Evolutionary conservation across 2,888 invertebrate species (phyloP).

Genomic region (Ormyrus labotus): DNA sequence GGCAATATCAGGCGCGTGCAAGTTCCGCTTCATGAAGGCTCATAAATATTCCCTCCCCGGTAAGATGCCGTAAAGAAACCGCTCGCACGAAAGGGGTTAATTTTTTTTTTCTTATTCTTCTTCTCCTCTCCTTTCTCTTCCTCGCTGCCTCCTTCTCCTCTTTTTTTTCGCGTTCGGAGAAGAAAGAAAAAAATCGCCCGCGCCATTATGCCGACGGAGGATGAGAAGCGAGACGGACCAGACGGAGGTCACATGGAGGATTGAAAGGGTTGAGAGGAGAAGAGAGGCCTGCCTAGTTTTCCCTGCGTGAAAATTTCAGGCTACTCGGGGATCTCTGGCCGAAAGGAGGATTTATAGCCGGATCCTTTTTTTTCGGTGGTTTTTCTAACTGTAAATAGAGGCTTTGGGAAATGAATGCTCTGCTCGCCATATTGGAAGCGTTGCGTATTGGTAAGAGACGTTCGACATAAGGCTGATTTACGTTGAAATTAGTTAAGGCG

Average conservation of each 20-base stretch:
- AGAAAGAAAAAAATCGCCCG: slow-evolving; percentile 33
- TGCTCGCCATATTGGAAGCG: not conserved
- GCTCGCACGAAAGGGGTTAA: slow-evolving; percentile 73
- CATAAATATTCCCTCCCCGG: slow-evolving; percentile 70
- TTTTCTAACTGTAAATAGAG: not conserved
- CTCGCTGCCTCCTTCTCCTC: not conserved
- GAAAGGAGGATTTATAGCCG: slow-evolving; percentile 18
- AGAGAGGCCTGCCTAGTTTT: slow-evolving; percentile 23
- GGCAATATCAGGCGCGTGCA: slow-evolving; percentile 54
- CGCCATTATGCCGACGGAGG: slow-evolving; percentile 2
- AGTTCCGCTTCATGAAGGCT: slow-evolving; percentile 66
- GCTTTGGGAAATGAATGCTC: no score
- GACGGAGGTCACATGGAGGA: slow-evolving; percentile 60
- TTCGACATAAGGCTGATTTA: no score
- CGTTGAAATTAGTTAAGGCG: no score
- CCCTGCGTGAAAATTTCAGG: slow-evolving; percentile 20
- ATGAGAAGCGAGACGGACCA: slow-evolving; percentile 18
- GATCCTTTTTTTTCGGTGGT: not conserved
- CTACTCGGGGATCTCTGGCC: not conserved
- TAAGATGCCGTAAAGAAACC: slow-evolving; percentile 70
- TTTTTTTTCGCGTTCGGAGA: slow-evolving; percentile 4
- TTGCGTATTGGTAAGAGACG: no score
- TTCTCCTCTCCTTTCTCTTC: not conserved
- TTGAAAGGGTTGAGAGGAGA: slow-evolving; percentile 63
- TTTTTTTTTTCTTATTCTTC: slow-evolving; percentile 59